Conservation (phyloP, 2,888 invertebrate species). For the Mesoligia furuncula region DNA sequence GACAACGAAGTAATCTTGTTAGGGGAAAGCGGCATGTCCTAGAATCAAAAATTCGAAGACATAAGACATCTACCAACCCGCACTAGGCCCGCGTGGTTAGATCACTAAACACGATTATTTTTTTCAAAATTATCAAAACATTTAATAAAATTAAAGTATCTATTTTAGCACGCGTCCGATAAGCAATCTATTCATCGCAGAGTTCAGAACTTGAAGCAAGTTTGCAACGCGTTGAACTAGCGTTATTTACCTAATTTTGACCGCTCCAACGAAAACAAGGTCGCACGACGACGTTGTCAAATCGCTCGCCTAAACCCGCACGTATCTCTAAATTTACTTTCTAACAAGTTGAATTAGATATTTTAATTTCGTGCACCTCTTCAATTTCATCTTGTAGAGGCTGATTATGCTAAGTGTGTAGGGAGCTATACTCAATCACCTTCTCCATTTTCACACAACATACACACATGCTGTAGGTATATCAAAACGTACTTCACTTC, state of each 20-base stretch:
- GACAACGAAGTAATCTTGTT: no score
- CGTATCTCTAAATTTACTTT: neutral
- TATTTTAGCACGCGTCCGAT: neutral
- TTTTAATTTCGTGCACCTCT: neutral
- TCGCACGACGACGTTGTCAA: neutral
- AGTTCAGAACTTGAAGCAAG: neutral
- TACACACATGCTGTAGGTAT: neutral
- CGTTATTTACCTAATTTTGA: neutral
- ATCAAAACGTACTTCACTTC: conserved; percentile 7
- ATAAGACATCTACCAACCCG: no score
- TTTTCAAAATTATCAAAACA: no score
- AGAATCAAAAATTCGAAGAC: no score
- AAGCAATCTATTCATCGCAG: neutral
- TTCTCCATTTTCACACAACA: neutral
- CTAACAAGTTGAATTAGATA: neutral
- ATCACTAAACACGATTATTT: no score
- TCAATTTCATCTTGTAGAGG: neutral
- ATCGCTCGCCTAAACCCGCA: neutral
- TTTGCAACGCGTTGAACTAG: neutral
- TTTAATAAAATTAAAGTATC: no score
- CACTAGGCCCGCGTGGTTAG: no score
- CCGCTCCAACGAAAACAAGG: neutral
- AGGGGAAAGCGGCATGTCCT: no score
- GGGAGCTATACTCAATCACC: neutral
- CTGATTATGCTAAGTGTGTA: neutral